Conservation (phyloP, 1,140 invertebrate species). For the Lepidurus couesii region DNA sequence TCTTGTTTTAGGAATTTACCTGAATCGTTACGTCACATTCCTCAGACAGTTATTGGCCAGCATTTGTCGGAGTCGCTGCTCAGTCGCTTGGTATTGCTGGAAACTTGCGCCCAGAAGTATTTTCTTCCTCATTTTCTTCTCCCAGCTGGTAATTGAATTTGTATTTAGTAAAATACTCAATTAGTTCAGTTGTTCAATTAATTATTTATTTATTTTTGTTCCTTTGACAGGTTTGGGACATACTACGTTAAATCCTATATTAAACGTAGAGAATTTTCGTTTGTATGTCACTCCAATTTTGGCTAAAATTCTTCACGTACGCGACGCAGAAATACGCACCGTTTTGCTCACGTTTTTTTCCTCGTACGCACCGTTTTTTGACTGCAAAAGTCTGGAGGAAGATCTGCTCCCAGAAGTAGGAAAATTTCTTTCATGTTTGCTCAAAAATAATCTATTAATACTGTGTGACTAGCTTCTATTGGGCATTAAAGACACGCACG, state of each 20-base stretch:
- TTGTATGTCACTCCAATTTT: slow-evolving; percentile 64
- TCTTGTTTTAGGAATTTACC: slow-evolving; percentile 34
- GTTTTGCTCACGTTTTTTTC: slow-evolving; percentile 65
- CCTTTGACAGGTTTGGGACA: not conserved
- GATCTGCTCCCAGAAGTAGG: slow-evolving; percentile 65
- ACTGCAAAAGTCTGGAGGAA: slow-evolving; percentile 59
- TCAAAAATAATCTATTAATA: slow-evolving; percentile 4
- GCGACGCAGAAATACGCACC: slow-evolving; percentile 65
- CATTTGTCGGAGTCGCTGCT: slow-evolving; percentile 67
- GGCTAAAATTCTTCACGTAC: slow-evolving; percentile 66
- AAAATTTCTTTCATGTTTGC: slow-evolving; percentile 25
- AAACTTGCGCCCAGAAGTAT: slow-evolving; percentile 65
- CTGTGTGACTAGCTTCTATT: slow-evolving; percentile 55
- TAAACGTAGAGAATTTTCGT: slow-evolving; percentile 59
- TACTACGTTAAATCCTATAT: slow-evolving; percentile 46
- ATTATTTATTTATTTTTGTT: slow-evolving; percentile 19
- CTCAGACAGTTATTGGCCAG: slow-evolving; percentile 68
- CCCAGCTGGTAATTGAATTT: slow-evolving; percentile 49
- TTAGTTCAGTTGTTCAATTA: not conserved
- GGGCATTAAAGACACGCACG: slow-evolving; percentile 74
- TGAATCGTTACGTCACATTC: slow-evolving; percentile 55
- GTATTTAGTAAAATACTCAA: not conserved
- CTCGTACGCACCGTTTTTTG: slow-evolving; percentile 61
- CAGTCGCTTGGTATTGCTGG: slow-evolving; percentile 72
- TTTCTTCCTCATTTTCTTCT: slow-evolving; percentile 67